A percentile compares a stretch with the other conserved stretches of the same genome.
Conservation (phyloP, 2,888 invertebrate species). For the Ormyrus labotus region DNA sequence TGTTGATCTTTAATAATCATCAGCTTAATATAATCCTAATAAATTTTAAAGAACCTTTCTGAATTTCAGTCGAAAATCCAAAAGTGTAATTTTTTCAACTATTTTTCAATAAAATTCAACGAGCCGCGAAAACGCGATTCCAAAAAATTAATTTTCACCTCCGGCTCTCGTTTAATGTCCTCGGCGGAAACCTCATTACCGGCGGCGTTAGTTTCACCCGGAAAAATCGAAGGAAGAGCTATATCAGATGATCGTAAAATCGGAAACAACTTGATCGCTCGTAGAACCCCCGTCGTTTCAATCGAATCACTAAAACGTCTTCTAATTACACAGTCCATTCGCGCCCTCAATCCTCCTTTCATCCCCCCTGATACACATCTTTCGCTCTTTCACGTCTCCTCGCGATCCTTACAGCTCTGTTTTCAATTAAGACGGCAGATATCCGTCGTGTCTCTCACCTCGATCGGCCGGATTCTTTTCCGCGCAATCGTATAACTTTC, state of each 20-base stretch:
- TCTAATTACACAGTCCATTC: slow-evolving; percentile 32
- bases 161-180: background rate
- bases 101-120: too few species aligned
- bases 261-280: slow-evolving; percentile 14
- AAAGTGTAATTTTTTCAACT: too few species aligned
- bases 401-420: background rate
- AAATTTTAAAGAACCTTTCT: too few species aligned
- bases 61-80: too few species aligned
- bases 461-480: slow-evolving; percentile 22
- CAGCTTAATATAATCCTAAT: too few species aligned
- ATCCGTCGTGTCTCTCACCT: background rate
- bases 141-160: background rate
- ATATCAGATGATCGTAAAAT: slow-evolving; percentile 21
- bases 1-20: too few species aligned
- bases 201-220: background rate
- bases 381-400: background rate
- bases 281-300: background rate
- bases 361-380: background rate
- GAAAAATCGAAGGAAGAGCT: background rate
- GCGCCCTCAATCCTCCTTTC: background rate
- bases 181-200: background rate
- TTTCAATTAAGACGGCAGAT: slow-evolving; percentile 20
- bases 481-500: slow-evolving; percentile 17
- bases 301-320: background rate
- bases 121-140: too few species aligned